Conservation (phyloP, 2,797 vertebrate genomes). For the Furcifer pardalis region DNA sequence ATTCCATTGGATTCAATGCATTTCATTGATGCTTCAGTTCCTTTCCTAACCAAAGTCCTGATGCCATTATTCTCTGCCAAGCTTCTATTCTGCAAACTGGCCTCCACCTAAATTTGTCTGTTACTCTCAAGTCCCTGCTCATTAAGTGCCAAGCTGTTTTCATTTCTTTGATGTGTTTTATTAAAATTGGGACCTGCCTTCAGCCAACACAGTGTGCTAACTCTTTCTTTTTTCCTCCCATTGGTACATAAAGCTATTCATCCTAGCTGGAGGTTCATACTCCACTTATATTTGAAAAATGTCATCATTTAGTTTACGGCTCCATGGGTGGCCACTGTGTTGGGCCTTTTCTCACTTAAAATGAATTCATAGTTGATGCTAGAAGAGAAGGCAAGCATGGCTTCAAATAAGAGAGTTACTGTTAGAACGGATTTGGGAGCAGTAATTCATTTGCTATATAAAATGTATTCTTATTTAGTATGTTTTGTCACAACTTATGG, state of each 20-base stretch:
- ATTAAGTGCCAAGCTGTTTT: not conserved
- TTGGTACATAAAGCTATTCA: not conserved
- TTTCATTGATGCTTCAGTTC: not conserved
- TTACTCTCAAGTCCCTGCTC: not conserved
- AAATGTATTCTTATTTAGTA: slow-evolving; percentile 41
- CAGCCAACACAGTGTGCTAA: not conserved
- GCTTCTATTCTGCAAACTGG: not conserved
- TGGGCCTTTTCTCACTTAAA: slow-evolving; percentile 33
- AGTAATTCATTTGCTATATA: slow-evolving; percentile 38
- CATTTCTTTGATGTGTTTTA: not conserved
- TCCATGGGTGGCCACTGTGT: slow-evolving; percentile 1
- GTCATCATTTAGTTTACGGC: slow-evolving; percentile 6
- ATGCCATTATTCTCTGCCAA: not conserved
- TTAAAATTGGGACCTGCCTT: not conserved
- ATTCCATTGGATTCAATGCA: not conserved
- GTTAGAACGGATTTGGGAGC: slow-evolving; percentile 7
- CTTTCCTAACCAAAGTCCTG: not conserved
- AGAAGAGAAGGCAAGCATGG: not conserved
- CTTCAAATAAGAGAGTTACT: slow-evolving; percentile 34
- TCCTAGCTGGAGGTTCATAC: not conserved
- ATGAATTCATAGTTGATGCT: not conserved
- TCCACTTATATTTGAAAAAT: slow-evolving; percentile 18
- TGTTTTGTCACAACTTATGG: slow-evolving; percentile 41
- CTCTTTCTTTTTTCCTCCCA: not conserved
- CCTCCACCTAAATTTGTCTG: not conserved